Conservation (phyloP, 2,888 invertebrate species). For the Caenorhabditis angaria region DNA sequence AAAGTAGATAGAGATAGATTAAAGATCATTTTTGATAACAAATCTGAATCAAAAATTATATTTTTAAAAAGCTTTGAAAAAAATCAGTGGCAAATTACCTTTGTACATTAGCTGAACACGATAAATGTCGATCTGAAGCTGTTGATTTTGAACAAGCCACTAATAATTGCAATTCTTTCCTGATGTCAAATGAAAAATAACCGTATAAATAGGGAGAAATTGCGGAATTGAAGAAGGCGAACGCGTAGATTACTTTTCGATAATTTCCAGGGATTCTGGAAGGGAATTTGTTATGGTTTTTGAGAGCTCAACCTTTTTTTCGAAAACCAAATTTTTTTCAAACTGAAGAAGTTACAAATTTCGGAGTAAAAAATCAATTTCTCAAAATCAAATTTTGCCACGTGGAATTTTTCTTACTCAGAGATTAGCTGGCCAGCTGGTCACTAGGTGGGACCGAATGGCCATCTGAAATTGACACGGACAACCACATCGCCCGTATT, state of each 20-base stretch:
- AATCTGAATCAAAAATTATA: no score
- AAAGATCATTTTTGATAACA: no score
- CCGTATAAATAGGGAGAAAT: conserved; percentile 96
- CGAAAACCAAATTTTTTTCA: no score
- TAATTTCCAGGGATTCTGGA: conserved; percentile 62
- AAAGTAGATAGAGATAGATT: no score
- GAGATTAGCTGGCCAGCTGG: no score
- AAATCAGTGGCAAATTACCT: conserved; percentile 31
- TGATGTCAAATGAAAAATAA: conserved; percentile 68
- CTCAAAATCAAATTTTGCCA: background rate
- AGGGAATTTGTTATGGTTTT: background rate
- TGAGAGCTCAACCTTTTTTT: background rate
- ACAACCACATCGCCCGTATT: no score
- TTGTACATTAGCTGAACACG: conserved; percentile 46
- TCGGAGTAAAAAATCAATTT: background rate
- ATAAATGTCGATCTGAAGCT: conserved; percentile 50
- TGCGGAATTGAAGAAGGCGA: conserved; percentile 94
- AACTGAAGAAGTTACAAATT: no score
- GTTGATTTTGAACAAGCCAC: conserved; percentile 47
- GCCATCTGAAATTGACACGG: no score
- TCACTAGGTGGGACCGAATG: no score
- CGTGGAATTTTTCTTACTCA: background rate
- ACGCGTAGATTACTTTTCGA: conserved; percentile 80
- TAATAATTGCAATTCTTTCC: conserved; percentile 51
- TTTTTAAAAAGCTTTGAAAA: no score